phyloP scores from a whole-genome alignment of 2,888 invertebrate genomes.

The Theodoxus fluviatilis region DNA sequence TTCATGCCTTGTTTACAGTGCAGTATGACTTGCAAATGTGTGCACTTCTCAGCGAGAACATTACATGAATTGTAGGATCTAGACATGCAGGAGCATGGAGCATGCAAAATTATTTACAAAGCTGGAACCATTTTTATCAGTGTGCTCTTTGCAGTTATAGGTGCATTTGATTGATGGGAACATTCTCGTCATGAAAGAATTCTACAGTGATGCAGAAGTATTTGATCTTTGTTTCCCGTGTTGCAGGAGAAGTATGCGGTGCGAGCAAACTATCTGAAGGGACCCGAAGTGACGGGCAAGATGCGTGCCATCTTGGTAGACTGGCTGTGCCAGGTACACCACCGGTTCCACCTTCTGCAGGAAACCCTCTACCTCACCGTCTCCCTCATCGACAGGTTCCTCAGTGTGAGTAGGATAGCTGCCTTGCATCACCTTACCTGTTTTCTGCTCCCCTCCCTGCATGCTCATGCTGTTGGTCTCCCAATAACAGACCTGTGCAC shows the following conservation, averaged over 20 bases:
- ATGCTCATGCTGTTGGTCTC: too few species aligned
- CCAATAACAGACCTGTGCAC: too few species aligned
- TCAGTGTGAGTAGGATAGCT: slow-evolving; percentile 77
- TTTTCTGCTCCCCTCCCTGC: too few species aligned
- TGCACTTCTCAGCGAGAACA: too few species aligned
- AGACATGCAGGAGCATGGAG: background rate
- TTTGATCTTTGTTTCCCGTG: slow-evolving; percentile 6
- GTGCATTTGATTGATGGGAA: too few species aligned
- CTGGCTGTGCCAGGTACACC: slow-evolving; percentile 92
- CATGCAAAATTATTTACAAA: background rate
- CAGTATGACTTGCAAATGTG: too few species aligned
- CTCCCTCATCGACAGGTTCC: slow-evolving; percentile 86
- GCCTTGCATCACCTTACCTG: too few species aligned
- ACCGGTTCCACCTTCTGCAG: slow-evolving; percentile 81
- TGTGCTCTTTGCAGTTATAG: too few species aligned
- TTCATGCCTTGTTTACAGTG: too few species aligned
- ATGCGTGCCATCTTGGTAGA: slow-evolving; percentile 91
- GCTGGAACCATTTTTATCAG: too few species aligned
- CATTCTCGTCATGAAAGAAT: too few species aligned
- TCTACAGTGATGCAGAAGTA: too few species aligned
- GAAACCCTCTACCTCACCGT: slow-evolving; percentile 91
- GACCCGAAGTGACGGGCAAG: slow-evolving; percentile 77
- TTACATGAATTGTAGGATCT: background rate
- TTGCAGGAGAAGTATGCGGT: slow-evolving; percentile 73
- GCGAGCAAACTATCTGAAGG: slow-evolving; percentile 73